These are phyloP conservation scores for Neogobius melanostomus DNA, from an alignment of 2,113 vertebrate genomes.

Conservation along the genomic window DNA sequence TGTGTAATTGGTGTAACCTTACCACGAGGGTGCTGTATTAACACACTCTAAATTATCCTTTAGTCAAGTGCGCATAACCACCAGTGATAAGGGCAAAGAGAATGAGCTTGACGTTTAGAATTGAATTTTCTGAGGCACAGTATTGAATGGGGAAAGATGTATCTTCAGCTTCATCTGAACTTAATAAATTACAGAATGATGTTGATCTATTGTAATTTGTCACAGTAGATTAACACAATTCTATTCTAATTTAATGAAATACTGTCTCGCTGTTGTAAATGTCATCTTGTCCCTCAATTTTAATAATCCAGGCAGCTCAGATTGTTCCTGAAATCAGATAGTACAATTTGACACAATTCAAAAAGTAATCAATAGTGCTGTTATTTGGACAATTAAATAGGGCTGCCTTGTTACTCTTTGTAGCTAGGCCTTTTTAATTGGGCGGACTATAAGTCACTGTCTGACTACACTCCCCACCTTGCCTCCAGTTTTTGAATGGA, in stretches of 20 bases:
- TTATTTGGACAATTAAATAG: no score
- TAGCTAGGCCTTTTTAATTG: no score
- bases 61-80: constrained; percentile 25
- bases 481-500: no score
- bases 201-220: background rate
- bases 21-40: constrained; percentile 19
- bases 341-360: no score
- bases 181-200: background rate
- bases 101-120: constrained; percentile 1
- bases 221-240: background rate
- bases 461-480: no score
- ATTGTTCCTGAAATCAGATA: no score
- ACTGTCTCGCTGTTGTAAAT: background rate
- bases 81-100: constrained; percentile 10
- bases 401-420: no score
- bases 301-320: background rate
- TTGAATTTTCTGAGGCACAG: background rate
- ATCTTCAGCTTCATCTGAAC: background rate
- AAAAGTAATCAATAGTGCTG: no score
- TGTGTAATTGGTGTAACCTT: constrained; percentile 47
- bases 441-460: no score
- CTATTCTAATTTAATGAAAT: background rate
- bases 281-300: background rate
- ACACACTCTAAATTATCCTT: constrained; percentile 21
- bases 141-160: background rate